Percentiles rank a stretch among this genome's conserved stretches.
phyloP scores from a whole-genome alignment of 1,140 invertebrate species.

The Polypedilum vanderplanki region DNA sequence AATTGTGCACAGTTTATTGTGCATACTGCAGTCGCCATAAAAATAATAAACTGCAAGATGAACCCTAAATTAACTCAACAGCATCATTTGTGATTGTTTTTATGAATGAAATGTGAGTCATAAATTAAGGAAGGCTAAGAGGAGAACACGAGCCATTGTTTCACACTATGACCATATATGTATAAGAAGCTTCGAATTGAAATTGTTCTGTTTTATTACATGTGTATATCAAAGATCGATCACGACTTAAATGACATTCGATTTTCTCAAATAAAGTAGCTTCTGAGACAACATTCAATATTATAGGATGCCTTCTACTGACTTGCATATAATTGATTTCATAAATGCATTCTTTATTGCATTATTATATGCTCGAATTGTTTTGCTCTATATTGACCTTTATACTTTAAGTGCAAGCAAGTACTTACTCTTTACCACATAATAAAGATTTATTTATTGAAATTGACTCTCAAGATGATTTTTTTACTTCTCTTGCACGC shows the following conservation, averaged over 20 bases:
- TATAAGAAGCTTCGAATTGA: neutral
- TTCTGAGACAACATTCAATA: neutral
- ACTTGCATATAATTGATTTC: neutral
- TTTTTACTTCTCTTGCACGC: neutral
- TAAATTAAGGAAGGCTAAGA: neutral
- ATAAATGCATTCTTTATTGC: neutral
- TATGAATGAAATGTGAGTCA: conserved; percentile 18
- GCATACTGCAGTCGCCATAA: neutral
- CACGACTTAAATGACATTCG: neutral
- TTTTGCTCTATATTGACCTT: conserved; percentile 5
- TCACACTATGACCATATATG: conserved; percentile 2
- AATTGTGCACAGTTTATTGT: conserved; percentile 37
- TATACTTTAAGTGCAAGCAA: neutral
- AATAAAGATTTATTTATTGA: neutral
- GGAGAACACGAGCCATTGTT: conserved; percentile 16
- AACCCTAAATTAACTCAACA: neutral
- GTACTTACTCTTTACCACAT: neutral
- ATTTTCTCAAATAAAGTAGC: neutral
- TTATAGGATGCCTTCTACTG: neutral
- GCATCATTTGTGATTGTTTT: neutral
- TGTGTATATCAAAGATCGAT: neutral
- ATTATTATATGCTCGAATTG: neutral
- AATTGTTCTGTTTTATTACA: neutral
- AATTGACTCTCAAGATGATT: neutral
- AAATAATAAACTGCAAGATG: neutral